Percentiles rank a stretch among this genome's conserved stretches.
phyloP scores from a whole-genome alignment of 2,888 invertebrate species.

The Noctua janthina region DNA sequence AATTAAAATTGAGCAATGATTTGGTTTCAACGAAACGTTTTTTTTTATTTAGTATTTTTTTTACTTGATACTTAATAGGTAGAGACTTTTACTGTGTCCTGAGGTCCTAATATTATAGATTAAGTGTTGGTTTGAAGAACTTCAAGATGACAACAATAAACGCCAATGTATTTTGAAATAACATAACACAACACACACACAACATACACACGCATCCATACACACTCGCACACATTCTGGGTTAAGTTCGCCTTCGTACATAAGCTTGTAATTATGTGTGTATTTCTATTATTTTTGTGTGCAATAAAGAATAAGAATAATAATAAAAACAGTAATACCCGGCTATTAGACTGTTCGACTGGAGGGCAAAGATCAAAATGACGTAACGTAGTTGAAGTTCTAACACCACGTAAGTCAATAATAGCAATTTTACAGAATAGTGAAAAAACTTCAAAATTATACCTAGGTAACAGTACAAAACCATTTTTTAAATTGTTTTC shows the following conservation, averaged over 20 bases:
- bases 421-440: too few relatives aligned
- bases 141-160: not conserved
- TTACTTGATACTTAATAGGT: not conserved
- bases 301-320: too few relatives aligned
- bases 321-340: not conserved
- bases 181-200: not conserved
- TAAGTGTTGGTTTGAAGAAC: not conserved
- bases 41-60: not conserved
- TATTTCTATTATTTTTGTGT: too few relatives aligned
- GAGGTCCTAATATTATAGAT: not conserved
- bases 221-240: too few relatives aligned
- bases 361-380: not conserved
- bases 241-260: too few relatives aligned
- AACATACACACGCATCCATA: too few relatives aligned
- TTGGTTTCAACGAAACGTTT: not conserved
- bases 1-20: not conserved
- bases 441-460: too few relatives aligned
- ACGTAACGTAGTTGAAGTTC: not conserved
- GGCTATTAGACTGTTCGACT: not conserved
- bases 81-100: not conserved
- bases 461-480: too few relatives aligned
- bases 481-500: too few relatives aligned
- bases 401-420: too few relatives aligned
- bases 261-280: too few relatives aligned
- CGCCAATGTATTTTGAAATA: not conserved